Conservation (phyloP, 2,797 vertebrate species). For the Trematomus bernacchii region DNA sequence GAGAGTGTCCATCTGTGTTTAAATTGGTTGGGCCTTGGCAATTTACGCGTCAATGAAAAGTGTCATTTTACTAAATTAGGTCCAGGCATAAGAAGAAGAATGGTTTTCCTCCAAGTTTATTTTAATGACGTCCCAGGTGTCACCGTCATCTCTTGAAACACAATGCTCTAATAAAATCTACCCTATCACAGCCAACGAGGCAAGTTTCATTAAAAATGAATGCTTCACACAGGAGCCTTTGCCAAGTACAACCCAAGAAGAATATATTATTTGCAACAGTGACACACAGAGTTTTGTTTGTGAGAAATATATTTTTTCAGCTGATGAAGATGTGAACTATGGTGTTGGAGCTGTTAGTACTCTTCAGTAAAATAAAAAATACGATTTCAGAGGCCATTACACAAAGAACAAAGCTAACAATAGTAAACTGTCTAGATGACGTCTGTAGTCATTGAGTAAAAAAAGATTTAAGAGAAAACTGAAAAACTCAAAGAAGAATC, state of each 20-base stretch:
- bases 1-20: not conserved
- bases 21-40: conserved; percentile 3
- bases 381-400: conserved; percentile 39
- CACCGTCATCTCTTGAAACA: conserved; percentile 43
- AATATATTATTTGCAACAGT: not conserved
- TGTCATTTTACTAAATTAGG: conserved; percentile 42
- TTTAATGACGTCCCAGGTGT: conserved; percentile 61
- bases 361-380: conserved; percentile 36
- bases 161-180: conserved; percentile 41
- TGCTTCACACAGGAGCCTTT: conserved; percentile 9
- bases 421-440: conserved; percentile 25
- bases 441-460: conserved; percentile 35
- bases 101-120: conserved; percentile 30
- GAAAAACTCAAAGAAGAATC: conserved; percentile 15
- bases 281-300: conserved; percentile 2
- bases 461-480: conserved; percentile 11
- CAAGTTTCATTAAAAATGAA: conserved; percentile 41
- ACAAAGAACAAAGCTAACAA: conserved; percentile 38
- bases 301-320: conserved; percentile 9
- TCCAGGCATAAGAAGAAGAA: conserved; percentile 24
- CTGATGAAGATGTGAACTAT: conserved; percentile 23
- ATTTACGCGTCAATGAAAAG: conserved; percentile 21
- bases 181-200: conserved; percentile 28
- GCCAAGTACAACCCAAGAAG: not conserved
- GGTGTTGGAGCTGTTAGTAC: conserved; percentile 15